Percentiles rank a stretch among this genome's conserved stretches.
Evolutionary conservation across 2,797 vertebrate species (phyloP).

Genomic region (Phataginus tetradactyla): DNA sequence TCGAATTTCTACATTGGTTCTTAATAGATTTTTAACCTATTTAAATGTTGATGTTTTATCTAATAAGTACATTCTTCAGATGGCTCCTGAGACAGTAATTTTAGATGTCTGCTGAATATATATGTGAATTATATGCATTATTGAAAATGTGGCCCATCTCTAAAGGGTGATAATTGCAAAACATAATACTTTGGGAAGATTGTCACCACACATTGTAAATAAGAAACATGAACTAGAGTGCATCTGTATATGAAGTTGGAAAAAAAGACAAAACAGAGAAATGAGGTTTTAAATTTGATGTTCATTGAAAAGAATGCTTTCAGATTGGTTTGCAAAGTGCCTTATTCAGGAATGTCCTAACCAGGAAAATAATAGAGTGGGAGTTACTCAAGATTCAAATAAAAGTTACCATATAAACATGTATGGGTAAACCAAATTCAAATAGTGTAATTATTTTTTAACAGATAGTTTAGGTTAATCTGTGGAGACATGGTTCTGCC

Average conservation of each 20-base stretch:
- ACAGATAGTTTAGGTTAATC: slow-evolving; percentile 74
- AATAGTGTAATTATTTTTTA: slow-evolving; percentile 72
- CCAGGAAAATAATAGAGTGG: background rate
- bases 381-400: slow-evolving; percentile 52
- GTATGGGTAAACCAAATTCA: slow-evolving; percentile 43
- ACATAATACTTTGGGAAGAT: background rate
- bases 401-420: slow-evolving; percentile 66
- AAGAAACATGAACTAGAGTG: background rate
- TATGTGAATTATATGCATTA: background rate
- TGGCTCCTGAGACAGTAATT: background rate
- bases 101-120: slow-evolving; percentile 5
- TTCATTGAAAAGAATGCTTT: background rate
- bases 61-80: slow-evolving; percentile 8
- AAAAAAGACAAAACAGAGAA: background rate
- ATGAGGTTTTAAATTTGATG: background rate
- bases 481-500: slow-evolving; percentile 76
- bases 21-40: slow-evolving; percentile 50
- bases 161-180: background rate
- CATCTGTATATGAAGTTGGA: slow-evolving; percentile 15
- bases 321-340: background rate
- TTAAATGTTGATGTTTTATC: slow-evolving; percentile 50
- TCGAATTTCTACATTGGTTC: background rate
- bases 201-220: background rate
- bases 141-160: background rate
- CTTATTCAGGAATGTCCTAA: slow-evolving; percentile 54